phyloP scores from a whole-genome alignment of 92 coral and sea anemone genomes.

The Porites rus region DNA sequence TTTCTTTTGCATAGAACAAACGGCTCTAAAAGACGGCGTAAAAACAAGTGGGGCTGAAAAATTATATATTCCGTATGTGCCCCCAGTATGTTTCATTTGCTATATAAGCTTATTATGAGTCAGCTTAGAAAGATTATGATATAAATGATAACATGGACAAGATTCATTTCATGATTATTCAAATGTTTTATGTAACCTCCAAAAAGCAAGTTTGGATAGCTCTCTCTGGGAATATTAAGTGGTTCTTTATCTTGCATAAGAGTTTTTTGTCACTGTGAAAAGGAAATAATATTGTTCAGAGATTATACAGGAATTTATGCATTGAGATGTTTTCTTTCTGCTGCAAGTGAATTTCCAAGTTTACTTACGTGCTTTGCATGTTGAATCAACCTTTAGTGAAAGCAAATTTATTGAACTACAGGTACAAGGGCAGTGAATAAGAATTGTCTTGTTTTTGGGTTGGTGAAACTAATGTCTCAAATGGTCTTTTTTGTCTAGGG shows the following conservation, averaged over 20 bases:
- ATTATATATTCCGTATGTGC: too few relatives aligned
- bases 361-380: constrained; percentile 3
- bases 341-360: background rate
- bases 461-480: too few relatives aligned
- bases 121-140: too few relatives aligned
- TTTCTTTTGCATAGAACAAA: background rate
- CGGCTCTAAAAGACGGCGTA: background rate
- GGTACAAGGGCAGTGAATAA: background rate
- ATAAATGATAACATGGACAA: too few relatives aligned
- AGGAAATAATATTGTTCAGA: background rate
- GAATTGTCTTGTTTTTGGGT: background rate
- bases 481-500: background rate
- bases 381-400: constrained; percentile 25
- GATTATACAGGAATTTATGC: background rate
- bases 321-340: background rate
- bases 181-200: background rate
- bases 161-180: background rate
- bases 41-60: background rate
- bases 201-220: background rate
- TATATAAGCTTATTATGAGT: too few relatives aligned
- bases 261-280: background rate
- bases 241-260: background rate
- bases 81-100: too few relatives aligned
- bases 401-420: background rate
- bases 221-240: background rate